phyloP scores from a whole-genome alignment of 2,113 vertebrate species.

The Tychaedon coryphoeus region DNA sequence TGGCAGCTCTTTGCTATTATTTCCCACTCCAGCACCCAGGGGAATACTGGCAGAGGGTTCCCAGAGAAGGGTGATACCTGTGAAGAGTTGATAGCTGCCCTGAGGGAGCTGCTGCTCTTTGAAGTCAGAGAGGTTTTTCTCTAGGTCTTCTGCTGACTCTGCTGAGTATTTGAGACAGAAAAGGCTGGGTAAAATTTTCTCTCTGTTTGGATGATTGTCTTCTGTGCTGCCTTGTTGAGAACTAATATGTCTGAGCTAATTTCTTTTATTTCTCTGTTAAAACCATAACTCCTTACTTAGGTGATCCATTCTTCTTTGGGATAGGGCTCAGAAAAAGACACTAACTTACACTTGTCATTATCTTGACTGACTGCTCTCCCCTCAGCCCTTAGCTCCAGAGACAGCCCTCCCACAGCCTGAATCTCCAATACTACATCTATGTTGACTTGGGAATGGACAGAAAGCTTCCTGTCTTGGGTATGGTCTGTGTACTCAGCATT shows the following conservation, averaged over 20 bases:
- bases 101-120: not conserved
- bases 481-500: not conserved
- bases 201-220: not conserved
- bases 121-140: not conserved
- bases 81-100: not conserved
- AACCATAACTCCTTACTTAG: not conserved
- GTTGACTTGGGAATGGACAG: not conserved
- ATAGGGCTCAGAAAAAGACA: not conserved
- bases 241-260: not conserved
- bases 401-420: not conserved
- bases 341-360: not conserved
- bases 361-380: not conserved
- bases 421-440: not conserved
- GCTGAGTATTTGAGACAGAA: not conserved
- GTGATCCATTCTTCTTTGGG: not conserved
- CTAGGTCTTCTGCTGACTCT: not conserved
- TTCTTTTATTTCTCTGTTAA: not conserved
- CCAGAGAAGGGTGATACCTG: not conserved
- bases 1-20: accelerated
- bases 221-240: not conserved
- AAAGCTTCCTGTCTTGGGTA: not conserved
- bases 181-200: not conserved
- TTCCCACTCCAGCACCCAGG: not conserved
- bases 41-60: not conserved
- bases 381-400: not conserved